phyloP scores from a whole-genome alignment of 37 sponge, comb jelly and placozoan species.

The Tethya wilhelma region DNA sequence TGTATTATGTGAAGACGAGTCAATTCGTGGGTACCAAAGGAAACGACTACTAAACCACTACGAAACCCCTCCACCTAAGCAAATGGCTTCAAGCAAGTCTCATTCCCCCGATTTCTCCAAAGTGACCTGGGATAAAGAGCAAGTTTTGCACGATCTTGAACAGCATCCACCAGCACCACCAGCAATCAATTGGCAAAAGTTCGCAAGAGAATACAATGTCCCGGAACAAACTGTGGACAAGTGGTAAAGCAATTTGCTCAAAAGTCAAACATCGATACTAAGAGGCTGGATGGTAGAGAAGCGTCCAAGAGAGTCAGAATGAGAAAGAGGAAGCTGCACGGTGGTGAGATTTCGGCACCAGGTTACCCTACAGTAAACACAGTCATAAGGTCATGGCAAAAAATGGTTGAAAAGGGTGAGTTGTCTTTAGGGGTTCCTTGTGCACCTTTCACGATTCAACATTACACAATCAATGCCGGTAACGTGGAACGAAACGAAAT shows the following conservation, averaged over 20 bases:
- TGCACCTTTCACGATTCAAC: neutral
- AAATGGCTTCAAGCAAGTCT: neutral
- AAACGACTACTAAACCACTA: neutral
- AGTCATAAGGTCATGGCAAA: conserved; percentile 8
- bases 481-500: conserved; percentile 6
- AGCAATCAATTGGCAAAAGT: conserved; percentile 14
- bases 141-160: neutral
- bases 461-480: conserved; percentile 9
- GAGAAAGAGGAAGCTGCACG: neutral
- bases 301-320: neutral
- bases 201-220: conserved; percentile 27
- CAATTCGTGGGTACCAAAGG: neutral
- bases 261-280: conserved; percentile 11
- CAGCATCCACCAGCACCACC: neutral
- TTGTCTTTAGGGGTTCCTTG: conserved; percentile 22
- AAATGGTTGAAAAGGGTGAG: conserved; percentile 18
- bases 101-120: conserved; percentile 6
- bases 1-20: neutral
- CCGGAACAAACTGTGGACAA: conserved; percentile 20
- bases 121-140: conserved; percentile 9
- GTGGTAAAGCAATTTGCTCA: conserved; percentile 10
- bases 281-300: conserved; percentile 8
- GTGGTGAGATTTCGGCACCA: conserved; percentile 4
- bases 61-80: neutral
- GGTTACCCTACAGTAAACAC: neutral